These are phyloP conservation scores for Drosophila multiciliata DNA, from an alignment of 2,888 invertebrate species.

Conservation along the genomic window DNA sequence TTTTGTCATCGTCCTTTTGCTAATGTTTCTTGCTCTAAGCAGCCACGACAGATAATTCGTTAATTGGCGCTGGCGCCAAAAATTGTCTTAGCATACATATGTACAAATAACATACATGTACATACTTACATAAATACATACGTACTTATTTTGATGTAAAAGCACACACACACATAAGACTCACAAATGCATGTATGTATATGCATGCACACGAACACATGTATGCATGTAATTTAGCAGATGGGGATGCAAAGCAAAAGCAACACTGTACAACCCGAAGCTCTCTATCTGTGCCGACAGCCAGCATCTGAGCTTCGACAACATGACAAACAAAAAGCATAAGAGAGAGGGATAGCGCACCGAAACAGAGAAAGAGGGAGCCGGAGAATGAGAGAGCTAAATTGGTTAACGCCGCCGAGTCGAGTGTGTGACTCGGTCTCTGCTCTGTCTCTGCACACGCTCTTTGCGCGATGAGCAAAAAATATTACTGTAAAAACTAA, in stretches of 20 bases:
- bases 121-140: conserved; percentile 2
- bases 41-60: conserved; percentile 48
- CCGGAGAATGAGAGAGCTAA: conserved; percentile 39
- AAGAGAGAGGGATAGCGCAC: conserved; percentile 40
- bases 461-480: conserved; percentile 61
- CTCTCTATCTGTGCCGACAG: conserved; percentile 58
- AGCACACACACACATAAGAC: conserved; percentile 4
- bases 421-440: conserved; percentile 33
- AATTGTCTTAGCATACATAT: conserved; percentile 48
- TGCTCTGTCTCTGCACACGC: conserved; percentile 27
- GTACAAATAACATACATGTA: background rate
- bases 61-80: conserved; percentile 74
- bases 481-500: conserved; percentile 77
- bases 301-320: conserved; percentile 68
- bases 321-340: conserved; percentile 79
- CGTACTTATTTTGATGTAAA: conserved; percentile 43
- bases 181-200: conserved; percentile 10
- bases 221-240: conserved; percentile 36
- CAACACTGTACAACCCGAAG: conserved; percentile 78
- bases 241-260: conserved; percentile 71
- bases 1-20: conserved; percentile 24
- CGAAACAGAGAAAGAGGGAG: conserved; percentile 33
- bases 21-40: conserved; percentile 52
- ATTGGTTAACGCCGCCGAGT: conserved; percentile 25
- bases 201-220: conserved; percentile 5